Conservation (phyloP, 2,113 vertebrate species). For the Anthoscopus minutus region DNA sequence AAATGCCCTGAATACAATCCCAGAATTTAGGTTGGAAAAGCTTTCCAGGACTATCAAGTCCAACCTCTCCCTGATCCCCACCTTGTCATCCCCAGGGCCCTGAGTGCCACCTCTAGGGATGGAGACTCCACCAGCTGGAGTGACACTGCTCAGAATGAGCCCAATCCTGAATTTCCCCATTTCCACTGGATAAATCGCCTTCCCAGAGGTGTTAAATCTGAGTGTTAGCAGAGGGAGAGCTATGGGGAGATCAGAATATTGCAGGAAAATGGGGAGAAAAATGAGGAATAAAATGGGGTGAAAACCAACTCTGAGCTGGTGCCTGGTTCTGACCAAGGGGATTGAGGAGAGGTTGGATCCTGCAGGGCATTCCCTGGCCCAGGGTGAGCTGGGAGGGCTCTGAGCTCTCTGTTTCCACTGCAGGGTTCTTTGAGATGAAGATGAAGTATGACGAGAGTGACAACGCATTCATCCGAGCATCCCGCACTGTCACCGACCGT, state of each 20-base stretch:
- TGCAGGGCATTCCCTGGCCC: neutral
- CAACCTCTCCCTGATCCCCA: neutral
- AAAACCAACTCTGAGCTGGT: neutral
- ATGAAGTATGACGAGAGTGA: constrained; percentile 98
- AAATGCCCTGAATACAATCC: neutral
- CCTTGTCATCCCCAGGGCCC: neutral
- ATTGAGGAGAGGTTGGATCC: neutral
- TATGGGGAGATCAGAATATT: neutral
- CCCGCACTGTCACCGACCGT: constrained; percentile 88
- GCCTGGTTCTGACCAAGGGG: neutral
- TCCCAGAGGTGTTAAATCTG: neutral
- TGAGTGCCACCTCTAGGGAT: neutral
- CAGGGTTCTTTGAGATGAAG: constrained; percentile 98
- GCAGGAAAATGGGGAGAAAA: neutral
- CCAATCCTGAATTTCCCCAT: neutral
- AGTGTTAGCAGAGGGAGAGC: neutral
- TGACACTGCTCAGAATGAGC: neutral
- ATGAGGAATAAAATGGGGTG: fast-evolving
- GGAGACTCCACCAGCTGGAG: neutral
- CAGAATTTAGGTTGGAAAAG: neutral
- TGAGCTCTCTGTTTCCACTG: neutral
- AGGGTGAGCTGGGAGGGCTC: neutral
- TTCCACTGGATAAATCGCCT: neutral
- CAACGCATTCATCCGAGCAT: constrained; percentile 86
- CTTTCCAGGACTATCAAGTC: neutral